These are phyloP conservation scores for Hydriomena furcata DNA, from an alignment of 2,888 invertebrate species.

Conservation along the genomic window DNA sequence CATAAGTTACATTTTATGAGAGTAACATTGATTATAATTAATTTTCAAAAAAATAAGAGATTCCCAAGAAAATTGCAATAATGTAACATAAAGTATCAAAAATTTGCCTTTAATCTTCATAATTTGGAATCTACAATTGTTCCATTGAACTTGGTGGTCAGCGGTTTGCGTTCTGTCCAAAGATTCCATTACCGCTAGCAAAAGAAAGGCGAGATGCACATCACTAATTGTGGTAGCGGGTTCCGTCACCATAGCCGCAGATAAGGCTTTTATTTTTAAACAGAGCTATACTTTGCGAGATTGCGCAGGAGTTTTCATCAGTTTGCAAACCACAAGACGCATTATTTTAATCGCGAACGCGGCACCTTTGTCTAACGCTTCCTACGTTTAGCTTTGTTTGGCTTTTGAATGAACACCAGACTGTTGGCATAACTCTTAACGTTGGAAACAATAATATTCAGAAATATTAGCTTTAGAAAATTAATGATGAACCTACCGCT, in stretches of 20 bases:
- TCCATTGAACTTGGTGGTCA: too few species aligned
- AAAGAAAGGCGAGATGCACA: conserved; percentile 55
- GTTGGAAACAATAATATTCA: too few species aligned
- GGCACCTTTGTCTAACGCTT: conserved; percentile 56
- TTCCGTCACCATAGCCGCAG: conserved; percentile 56
- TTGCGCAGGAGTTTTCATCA: conserved; percentile 77
- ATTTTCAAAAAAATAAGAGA: too few species aligned
- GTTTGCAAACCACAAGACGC: conserved; percentile 64
- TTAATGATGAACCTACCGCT: too few species aligned
- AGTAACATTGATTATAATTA: too few species aligned
- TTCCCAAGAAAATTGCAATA: too few species aligned
- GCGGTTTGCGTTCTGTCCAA: conserved; percentile 2
- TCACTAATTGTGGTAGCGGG: conserved; percentile 66
- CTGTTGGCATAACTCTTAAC: too few species aligned
- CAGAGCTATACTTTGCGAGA: conserved; percentile 74
- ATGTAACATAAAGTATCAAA: too few species aligned
- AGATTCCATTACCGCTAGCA: conserved; percentile 32
- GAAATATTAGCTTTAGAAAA: too few species aligned
- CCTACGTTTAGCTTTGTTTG: conserved; percentile 48
- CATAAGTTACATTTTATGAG: too few species aligned
- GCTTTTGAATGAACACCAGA: conserved; percentile 32
- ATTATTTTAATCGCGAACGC: conserved; percentile 74
- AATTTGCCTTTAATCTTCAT: too few species aligned
- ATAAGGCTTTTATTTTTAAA: conserved; percentile 75
- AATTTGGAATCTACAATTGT: too few species aligned